Evolutionary conservation across 2,888 invertebrate genomes (phyloP).

Genomic region (Chaetogeoica ovagalla): DNA sequence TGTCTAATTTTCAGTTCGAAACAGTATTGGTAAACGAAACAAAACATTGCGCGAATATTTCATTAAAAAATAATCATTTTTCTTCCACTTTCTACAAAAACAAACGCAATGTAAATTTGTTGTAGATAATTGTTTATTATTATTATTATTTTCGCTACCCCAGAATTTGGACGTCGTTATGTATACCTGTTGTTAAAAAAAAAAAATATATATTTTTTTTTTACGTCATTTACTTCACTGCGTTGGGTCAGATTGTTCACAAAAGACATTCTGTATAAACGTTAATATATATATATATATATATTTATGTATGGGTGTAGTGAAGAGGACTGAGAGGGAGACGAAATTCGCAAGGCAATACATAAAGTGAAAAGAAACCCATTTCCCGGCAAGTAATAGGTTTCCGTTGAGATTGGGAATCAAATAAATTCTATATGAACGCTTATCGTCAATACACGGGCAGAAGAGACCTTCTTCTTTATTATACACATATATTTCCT

Average conservation of each 20-base stretch:
- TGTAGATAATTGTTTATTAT: too few relatives aligned
- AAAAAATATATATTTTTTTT: neutral
- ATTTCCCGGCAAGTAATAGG: conserved; percentile 29
- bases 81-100: too few relatives aligned
- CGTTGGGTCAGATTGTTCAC: neutral
- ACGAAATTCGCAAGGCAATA: neutral
- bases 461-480: conserved; percentile 14
- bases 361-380: conserved; percentile 1
- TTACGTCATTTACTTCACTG: neutral
- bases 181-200: neutral
- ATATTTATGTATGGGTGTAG: neutral
- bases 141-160: too few relatives aligned
- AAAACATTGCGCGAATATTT: too few relatives aligned
- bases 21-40: too few relatives aligned
- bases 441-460: conserved; percentile 29
- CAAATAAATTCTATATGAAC: conserved; percentile 36
- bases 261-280: neutral
- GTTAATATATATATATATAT: too few relatives aligned
- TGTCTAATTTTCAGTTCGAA: too few relatives aligned
- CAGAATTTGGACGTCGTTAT: too few relatives aligned
- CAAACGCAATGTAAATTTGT: too few relatives aligned
- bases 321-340: neutral
- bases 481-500: conserved; percentile 31
- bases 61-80: too few relatives aligned
- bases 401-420: conserved; percentile 35